Evolutionary conservation across 2,797 vertebrate genomes (phyloP), one percentile per base, ranked within the genome.

Genomic region (Numenius phaeopus): DNA sequence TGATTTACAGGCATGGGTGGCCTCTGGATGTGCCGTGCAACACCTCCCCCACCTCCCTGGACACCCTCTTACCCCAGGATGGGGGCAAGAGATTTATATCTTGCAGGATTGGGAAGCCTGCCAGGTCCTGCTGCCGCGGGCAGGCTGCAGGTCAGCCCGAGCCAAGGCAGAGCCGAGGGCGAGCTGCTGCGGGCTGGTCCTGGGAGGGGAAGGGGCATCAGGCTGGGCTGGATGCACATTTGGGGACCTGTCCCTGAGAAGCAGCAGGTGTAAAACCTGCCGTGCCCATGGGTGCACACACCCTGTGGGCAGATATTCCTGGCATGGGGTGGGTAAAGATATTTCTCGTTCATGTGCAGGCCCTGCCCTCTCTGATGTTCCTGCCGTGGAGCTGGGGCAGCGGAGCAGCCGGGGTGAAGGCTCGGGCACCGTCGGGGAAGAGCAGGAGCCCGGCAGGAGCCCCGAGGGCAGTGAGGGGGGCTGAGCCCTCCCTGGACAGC

Each of bases 231-330:
- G 52, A 10, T 7, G 11, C 1, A 0, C 24, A 2, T 46, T 26
- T 50, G 66, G 78, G 75, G 55, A 37, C 40, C 50, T 67, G 22
- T n/a, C 3, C 58, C 55, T 46, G 50, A 64, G 54, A 61, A 61
- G 24, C 11, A 37, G 37, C 52, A 4, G 14, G 23, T 37, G 40
- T 11, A 23, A 61, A 81, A 73, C 34, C 30, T 46, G 81, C 89
- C 4, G 0, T 83, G 82, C 85, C 87, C 83, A 30, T 2, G 30
- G 83, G 49, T 1, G 29, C 76, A 30, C 70, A 32, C 52, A 1
- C 52, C 93, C 88, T 72, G 58, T 1, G 3, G 94, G 93, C 94
- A 95, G 94, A 93, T 92, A 95, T 62, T 96, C 80, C 61, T 89
- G 96, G 92, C 94, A 95, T 66, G 92, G 58, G 80, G 73, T 66